Evolutionary conservation across 2,888 invertebrate genomes (phyloP), one percentile per base, ranked within the genome.

Genomic region (Eremobia ochroleuca): DNA sequence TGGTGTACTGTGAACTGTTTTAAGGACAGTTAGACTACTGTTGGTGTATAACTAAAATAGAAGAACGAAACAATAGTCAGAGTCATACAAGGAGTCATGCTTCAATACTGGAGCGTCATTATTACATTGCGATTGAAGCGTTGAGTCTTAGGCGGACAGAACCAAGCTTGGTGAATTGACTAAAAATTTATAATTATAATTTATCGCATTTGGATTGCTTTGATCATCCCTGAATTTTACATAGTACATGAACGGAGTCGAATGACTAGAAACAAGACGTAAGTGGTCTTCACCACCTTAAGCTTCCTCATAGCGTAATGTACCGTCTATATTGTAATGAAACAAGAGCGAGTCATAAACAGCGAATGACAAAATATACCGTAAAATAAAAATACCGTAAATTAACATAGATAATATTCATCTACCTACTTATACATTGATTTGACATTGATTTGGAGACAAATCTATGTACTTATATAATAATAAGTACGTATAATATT

Each of bases 221-320:
- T 46, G 2, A 37, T 18, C 76, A 40, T 64, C n/a, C 46, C 28
- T 18, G 34, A 77, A 31, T 37, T 40, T 55, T 28, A 66, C 18
- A 9, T 13, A 31, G 18, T 52, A n/a, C 52, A n/a, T 67, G 28
- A 68, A 37, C 13, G 18, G 31, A 31, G 37, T 49, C 28, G 28
- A 46, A 49, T 46, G 9, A 46, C 11, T 78, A 37, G 11, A 58
- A 79, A n/a, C 70, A 31, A 79, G 37, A 31, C 31, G 69, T n/a
- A 25, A 37, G n/a, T 9, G 21, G 15, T n/a, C 15, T 21, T 46
- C 21, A 34, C 8, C 43, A 55, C 34, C 25, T 25, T 28, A 28
- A 37, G 25, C 43, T 52, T 43, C 13, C 37, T 6, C 28, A 76
- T 25, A 69, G 11, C 46, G 21, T 46, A 68, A 58, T n/a, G 18